phyloP scores from a whole-genome alignment of 2,113 vertebrate species.

The Ondatra zibethicus region DNA sequence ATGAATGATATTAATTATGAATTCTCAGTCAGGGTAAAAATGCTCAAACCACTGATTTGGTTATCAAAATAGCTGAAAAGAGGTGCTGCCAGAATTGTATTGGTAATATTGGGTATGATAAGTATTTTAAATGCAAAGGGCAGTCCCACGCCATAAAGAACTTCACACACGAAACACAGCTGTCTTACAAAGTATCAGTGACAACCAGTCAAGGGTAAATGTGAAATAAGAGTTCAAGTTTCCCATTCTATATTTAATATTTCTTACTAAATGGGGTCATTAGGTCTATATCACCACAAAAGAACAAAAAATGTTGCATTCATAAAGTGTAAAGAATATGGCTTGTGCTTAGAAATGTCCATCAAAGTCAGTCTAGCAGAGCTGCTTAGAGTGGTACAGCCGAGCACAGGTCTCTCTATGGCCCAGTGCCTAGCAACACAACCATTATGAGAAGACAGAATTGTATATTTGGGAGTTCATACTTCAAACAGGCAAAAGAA shows the following conservation, averaged over 20 bases:
- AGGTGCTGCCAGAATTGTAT: background rate
- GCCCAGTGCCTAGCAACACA: conserved; percentile 22
- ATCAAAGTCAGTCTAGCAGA: background rate
- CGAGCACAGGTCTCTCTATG: background rate
- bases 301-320: background rate
- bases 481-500: background rate
- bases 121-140: conserved; percentile 56
- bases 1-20: background rate
- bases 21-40: background rate
- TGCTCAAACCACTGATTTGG: conserved; percentile 13
- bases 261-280: conserved; percentile 22
- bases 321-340: background rate
- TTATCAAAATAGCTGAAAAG: background rate
- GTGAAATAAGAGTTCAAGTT: background rate
- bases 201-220: background rate
- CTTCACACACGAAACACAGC: background rate
- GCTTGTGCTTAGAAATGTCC: background rate
- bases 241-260: background rate
- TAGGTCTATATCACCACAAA: background rate
- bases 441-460: conserved; percentile 47
- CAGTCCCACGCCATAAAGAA: background rate
- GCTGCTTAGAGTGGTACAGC: background rate
- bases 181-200: background rate
- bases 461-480: conserved; percentile 7
- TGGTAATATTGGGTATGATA: background rate